Evolutionary conservation across 2,797 vertebrate genomes (phyloP), one percentile per base, ranked within the genome.

Genomic region (Myotis pilosus): DNA sequence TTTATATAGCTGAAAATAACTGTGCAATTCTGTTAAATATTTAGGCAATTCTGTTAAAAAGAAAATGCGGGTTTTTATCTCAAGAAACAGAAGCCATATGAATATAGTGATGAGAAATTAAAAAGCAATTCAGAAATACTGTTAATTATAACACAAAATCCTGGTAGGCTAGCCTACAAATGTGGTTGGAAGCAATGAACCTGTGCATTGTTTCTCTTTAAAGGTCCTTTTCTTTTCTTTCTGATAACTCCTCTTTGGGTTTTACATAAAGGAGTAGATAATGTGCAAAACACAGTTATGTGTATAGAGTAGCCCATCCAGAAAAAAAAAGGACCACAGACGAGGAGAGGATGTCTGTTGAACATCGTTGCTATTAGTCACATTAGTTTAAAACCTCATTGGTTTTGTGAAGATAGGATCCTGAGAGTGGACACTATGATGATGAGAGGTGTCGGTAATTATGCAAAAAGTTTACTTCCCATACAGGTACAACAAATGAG

Each of bases 31-130:
- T n/a, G n/a, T n/a, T n/a, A n/a, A n/a, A n/a, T n/a, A n/a, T n/a
- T n/a, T 91, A 96, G 41, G 53, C 72, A 89, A 94, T 83, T 93
- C 30, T 94, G 44, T 89, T 84, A 86, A 92, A 76, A 94, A 91
- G 57, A 41, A 74, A 94, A 87, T 87, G 53, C 60, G 57, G 60
- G 55, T 8, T 95, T 93, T 92, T 87, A 71, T 95, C 44, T 94
- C 71, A 95, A 95, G 91, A 95, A 96, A 94, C 44, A 96, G 82
- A 79, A 94, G 51, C 30, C 68, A 76, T 91, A 60, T 92, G 80
- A 95, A 94, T 91, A 84, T 33, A 92, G 68, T 91, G 44, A 94
- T 94, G 80, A 96, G 84, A 78, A 92, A 85, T 55, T 78, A 85
- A 95, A 93, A 87, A 89, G 87, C 75, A 88, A 76, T 72, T 93